A percentile compares a stretch with the other conserved stretches of the same genome.
Conservation (phyloP, 2,888 invertebrate genomes). For the Idaea aversata region DNA sequence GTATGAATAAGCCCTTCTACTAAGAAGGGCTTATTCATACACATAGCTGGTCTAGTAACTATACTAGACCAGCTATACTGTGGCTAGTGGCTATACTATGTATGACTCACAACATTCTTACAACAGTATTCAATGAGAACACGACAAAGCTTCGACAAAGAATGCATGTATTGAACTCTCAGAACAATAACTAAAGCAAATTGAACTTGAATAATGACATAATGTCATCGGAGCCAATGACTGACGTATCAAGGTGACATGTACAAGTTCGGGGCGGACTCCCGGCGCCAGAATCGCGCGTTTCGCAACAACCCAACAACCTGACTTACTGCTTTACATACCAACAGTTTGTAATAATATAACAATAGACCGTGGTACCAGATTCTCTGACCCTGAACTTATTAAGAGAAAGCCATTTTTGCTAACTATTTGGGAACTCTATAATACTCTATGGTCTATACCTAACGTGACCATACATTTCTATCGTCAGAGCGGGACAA, state of each 20-base stretch:
- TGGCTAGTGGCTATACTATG: too few species aligned
- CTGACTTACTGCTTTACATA: slow-evolving; percentile 14
- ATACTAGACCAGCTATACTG: neutral
- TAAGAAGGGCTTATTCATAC: too few species aligned
- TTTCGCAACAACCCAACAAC: slow-evolving; percentile 21
- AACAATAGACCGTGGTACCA: slow-evolving; percentile 21
- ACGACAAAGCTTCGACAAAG: slow-evolving; percentile 25
- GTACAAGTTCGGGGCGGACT: slow-evolving; percentile 26
- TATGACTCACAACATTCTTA: neutral
- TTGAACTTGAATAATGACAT: slow-evolving; percentile 41
- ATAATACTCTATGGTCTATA: neutral
- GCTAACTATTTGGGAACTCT: slow-evolving; percentile 4
- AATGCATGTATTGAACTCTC: slow-evolving; percentile 37
- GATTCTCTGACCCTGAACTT: slow-evolving; percentile 23
- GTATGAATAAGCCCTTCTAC: too few species aligned
- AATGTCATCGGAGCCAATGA: slow-evolving; percentile 47
- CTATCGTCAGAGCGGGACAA: too few species aligned
- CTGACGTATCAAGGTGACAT: slow-evolving; percentile 60
- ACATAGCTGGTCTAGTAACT: too few species aligned
- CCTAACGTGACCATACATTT: too few species aligned
- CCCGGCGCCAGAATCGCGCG: slow-evolving; percentile 18
- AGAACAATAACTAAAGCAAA: too few species aligned
- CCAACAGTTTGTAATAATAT: slow-evolving; percentile 18
- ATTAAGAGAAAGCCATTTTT: slow-evolving; percentile 18
- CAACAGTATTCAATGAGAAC: neutral